Conservation (phyloP, 2,113 vertebrate species). For the Microtus ochrogaster region DNA sequence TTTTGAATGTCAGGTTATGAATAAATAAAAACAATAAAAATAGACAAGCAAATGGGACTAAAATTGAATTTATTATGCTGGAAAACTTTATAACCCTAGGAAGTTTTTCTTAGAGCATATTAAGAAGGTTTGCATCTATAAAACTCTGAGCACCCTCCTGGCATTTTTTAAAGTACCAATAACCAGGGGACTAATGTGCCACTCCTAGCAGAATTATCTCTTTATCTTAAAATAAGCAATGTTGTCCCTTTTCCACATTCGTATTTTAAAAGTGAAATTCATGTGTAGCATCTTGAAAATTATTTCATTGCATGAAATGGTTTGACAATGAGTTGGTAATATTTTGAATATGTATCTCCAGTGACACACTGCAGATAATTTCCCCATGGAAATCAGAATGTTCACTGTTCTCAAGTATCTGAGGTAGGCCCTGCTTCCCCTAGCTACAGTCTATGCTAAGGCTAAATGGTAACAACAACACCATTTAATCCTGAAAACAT, state of each 20-base stretch:
- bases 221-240: conserved; percentile 63
- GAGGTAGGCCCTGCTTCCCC: not conserved
- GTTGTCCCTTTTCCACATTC: not conserved
- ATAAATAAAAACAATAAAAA: conserved; percentile 74
- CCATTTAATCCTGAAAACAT: conserved; percentile 14
- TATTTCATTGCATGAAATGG: conserved; percentile 51
- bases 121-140: conserved; percentile 62
- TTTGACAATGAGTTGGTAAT: not conserved
- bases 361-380: not conserved
- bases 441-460: not conserved
- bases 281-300: conserved; percentile 50
- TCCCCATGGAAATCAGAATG: not conserved
- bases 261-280: conserved; percentile 58
- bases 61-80: conserved; percentile 63
- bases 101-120: conserved; percentile 52
- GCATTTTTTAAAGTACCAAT: conserved; percentile 23
- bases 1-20: conserved; percentile 65
- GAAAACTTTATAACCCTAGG: conserved; percentile 17
- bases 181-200: conserved; percentile 40
- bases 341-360: conserved; percentile 29
- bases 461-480: not conserved
- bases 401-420: not conserved
- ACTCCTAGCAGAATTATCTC: conserved; percentile 56
- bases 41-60: conserved; percentile 58
- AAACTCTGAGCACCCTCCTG: conserved; percentile 55